Percentiles rank a stretch among this genome's conserved stretches.
Conservation (phyloP, 1,140 invertebrate species). For the Neelides sp. region DNA sequence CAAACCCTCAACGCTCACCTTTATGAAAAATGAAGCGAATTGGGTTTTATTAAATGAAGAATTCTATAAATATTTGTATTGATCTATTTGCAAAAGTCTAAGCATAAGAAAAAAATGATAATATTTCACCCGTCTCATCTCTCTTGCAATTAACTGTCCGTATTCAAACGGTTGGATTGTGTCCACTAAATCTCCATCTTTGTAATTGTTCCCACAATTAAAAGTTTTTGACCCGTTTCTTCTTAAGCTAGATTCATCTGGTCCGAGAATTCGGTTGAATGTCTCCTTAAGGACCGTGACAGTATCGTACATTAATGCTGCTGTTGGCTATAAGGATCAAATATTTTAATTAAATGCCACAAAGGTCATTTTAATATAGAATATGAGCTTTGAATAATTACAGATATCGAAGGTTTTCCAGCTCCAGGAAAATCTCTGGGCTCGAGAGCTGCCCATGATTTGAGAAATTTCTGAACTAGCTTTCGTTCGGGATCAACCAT, state of each 20-base stretch:
- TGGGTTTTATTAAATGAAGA: neutral
- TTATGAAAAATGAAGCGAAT: slow-evolving; percentile 26
- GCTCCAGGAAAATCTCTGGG: slow-evolving; percentile 25
- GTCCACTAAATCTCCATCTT: slow-evolving; percentile 6
- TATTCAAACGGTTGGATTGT: slow-evolving; percentile 65
- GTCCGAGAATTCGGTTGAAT: slow-evolving; percentile 64
- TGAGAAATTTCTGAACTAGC: slow-evolving; percentile 50
- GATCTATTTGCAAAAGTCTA: neutral
- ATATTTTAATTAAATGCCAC: neutral
- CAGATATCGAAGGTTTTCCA: slow-evolving; percentile 27
- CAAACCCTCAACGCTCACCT: slow-evolving; percentile 80
- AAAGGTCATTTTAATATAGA: slow-evolving; percentile 2
- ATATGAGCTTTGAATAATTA: slow-evolving; percentile 4
- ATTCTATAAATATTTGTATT: neutral
- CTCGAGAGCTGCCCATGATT: slow-evolving; percentile 17
- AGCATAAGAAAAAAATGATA: neutral
- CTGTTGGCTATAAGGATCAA: slow-evolving; percentile 16
- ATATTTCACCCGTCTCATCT: slow-evolving; percentile 60
- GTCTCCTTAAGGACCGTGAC: slow-evolving; percentile 80
- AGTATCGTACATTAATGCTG: slow-evolving; percentile 79
- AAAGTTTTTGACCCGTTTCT: slow-evolving; percentile 13
- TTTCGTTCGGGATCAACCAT: slow-evolving; percentile 65
- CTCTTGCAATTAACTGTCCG: slow-evolving; percentile 70
- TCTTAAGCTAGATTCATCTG: slow-evolving; percentile 47
- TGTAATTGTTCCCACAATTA: slow-evolving; percentile 10